Evolutionary conservation across 2,113 vertebrate genomes (phyloP).

Genomic region (Conger conger): DNA sequence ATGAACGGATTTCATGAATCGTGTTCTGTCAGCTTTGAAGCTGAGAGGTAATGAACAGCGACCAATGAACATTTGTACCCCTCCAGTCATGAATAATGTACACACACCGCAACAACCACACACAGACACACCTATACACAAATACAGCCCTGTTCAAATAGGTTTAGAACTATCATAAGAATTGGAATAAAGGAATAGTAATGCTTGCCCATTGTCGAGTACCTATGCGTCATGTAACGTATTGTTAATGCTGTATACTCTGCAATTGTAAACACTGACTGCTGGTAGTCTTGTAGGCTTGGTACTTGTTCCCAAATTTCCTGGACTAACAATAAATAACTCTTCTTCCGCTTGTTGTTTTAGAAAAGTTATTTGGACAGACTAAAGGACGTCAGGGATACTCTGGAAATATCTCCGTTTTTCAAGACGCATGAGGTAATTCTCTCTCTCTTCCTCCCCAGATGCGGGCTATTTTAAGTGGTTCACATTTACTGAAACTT

Average conservation of each 20-base stretch:
- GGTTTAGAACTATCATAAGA: neutral
- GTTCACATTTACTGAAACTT: neutral
- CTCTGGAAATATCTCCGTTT: slow-evolving; percentile 86
- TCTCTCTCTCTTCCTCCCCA: neutral
- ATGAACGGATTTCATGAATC: too few species aligned
- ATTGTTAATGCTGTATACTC: neutral
- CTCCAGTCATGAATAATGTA: too few species aligned
- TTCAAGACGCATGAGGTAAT: slow-evolving; percentile 94
- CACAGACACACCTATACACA: neutral
- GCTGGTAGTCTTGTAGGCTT: neutral
- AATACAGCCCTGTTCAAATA: neutral
- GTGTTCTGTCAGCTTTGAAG: too few species aligned
- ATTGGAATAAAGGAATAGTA: neutral
- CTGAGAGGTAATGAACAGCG: too few species aligned
- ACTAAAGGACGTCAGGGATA: slow-evolving; percentile 80
- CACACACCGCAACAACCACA: too few species aligned
- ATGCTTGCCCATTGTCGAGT: neutral
- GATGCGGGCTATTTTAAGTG: neutral
- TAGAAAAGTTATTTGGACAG: slow-evolving; percentile 83
- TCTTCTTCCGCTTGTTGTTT: slow-evolving; percentile 22
- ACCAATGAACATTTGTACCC: too few species aligned
- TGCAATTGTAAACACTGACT: neutral
- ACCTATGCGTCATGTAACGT: neutral
- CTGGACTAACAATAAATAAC: neutral
- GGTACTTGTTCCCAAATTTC: neutral